These are phyloP conservation scores for Toxotes chatareus DNA, from an alignment of 2,113 vertebrate genomes.

Conservation along the genomic window DNA sequence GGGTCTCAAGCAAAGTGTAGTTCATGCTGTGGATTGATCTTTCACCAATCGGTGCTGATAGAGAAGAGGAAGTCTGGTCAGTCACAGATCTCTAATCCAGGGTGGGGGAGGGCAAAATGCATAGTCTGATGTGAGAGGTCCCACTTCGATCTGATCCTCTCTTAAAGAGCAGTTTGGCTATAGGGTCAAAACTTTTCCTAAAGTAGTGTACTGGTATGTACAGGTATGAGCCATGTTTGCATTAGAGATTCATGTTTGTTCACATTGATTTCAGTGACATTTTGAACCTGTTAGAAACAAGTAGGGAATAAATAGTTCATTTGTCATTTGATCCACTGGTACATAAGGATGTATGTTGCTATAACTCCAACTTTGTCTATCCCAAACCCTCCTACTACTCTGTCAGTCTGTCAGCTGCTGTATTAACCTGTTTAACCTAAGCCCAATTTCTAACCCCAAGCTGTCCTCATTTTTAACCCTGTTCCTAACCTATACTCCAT, in stretches of 20 bases:
- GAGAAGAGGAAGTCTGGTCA: not conserved
- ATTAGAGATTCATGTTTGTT: not conserved
- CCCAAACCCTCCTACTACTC: not conserved
- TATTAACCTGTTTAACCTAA: conserved; percentile 11
- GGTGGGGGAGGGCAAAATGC: too few relatives aligned
- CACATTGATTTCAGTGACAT: not conserved
- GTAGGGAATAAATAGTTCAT: not conserved
- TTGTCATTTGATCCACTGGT: not conserved
- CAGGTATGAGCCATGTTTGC: not conserved
- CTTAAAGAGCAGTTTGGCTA: not conserved
- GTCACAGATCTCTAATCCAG: too few relatives aligned
- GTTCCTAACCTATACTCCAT: conserved; percentile 25
- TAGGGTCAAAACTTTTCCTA: not conserved
- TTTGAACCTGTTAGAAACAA: not conserved
- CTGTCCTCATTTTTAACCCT: conserved; percentile 16
- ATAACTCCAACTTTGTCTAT: conserved; percentile 3
- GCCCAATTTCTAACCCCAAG: not conserved
- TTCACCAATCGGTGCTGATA: not conserved
- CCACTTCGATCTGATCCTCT: not conserved
- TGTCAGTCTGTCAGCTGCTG: not conserved
- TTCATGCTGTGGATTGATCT: not conserved
- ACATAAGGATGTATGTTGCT: not conserved
- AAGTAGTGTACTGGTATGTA: not conserved
- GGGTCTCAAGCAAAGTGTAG: too few relatives aligned
- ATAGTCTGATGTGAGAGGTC: not conserved